Base-by-base conservation (phyloP, 2,888 invertebrate species). In the Epinotia brunnichana region DNA sequence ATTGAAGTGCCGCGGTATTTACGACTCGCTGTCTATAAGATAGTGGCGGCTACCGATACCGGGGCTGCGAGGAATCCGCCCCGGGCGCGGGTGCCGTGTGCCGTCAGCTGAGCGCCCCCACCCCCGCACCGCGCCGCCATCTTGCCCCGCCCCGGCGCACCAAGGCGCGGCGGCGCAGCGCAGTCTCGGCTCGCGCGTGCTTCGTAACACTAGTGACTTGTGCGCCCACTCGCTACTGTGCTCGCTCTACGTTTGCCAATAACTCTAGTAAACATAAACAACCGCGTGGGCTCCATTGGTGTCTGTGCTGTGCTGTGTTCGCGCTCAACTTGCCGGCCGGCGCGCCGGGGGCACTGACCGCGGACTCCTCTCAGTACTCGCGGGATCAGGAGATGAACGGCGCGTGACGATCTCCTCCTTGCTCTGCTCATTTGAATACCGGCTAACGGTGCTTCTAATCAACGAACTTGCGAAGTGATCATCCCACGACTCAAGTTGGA, bases 261-360 rank as follows among this genome's bases (percentile, higher is more conserved):
- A 24, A 48, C n/a, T 21, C 66, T 44, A 60, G 66, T 71, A 61
- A 71, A 67, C 71, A 61, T 61, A 67, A 71, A 71, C 66, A 71
- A 60, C 35, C 63, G 41, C 53, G 64, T 48, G 59, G 51, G 63
- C 19, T 48, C 15, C 41, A 54, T 59, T 44, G 24, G 21, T 35
- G 44, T 60, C 35, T 35, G n/a, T 2, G 29, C 29, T 53, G 56
- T 61, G 75, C 77, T 78, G 83, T 81, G n/a, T 35, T 9, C 29
- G 62, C 29, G 62, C 56, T 51, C 11, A 9, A 51, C 63, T 35
- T 35, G 48, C 62, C 44, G 74, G 53, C 64, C 64, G 48, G 44
- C 64, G 62, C 60, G 75, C 76, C 78, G 83, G 81, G 88, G 85
- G 83, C 90, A 84, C 78, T 87, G 88, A 89, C 90, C 88, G 86